Evolutionary conservation across 2,888 invertebrate genomes (phyloP).

Genomic region (Gymnocheta viridis): DNA sequence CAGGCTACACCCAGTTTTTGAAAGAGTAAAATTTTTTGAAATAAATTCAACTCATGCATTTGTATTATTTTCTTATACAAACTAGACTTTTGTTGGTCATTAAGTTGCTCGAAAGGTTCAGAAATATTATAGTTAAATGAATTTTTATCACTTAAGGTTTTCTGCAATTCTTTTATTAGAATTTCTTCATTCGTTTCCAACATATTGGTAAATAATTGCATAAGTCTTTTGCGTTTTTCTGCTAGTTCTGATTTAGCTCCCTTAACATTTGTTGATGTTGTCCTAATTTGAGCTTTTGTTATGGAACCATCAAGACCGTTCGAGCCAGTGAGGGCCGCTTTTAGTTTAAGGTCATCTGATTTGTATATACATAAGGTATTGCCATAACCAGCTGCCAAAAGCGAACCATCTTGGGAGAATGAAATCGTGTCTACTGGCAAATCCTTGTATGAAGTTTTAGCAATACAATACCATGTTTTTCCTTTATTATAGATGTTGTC

Average conservation of each 20-base stretch:
- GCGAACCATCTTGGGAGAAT: slow-evolving; percentile 90
- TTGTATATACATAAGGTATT: slow-evolving; percentile 87
- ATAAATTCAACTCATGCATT: slow-evolving; percentile 78
- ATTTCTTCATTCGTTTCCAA: slow-evolving; percentile 76
- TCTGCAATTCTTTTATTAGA: slow-evolving; percentile 73
- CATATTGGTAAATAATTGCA: slow-evolving; percentile 75
- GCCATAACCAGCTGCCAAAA: slow-evolving; percentile 87
- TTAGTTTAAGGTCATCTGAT: slow-evolving; percentile 84
- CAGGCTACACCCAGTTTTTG: slow-evolving; percentile 78
- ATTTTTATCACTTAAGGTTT: slow-evolving; percentile 66
- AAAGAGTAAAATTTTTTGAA: slow-evolving; percentile 79
- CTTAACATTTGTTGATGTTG: slow-evolving; percentile 73
- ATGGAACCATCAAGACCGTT: slow-evolving; percentile 77
- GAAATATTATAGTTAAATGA: neutral
- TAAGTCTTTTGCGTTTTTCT: slow-evolving; percentile 75
- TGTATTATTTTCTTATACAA: slow-evolving; percentile 76
- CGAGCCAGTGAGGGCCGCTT: slow-evolving; percentile 83
- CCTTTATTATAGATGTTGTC: slow-evolving; percentile 83
- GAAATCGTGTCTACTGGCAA: slow-evolving; percentile 84
- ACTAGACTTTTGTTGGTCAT: slow-evolving; percentile 70
- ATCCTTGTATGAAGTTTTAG: slow-evolving; percentile 85
- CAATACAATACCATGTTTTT: slow-evolving; percentile 86
- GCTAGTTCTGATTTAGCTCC: slow-evolving; percentile 71
- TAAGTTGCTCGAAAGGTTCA: slow-evolving; percentile 46
- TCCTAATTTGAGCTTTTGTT: slow-evolving; percentile 76